phyloP scores from a whole-genome alignment of 2,113 vertebrate genomes.

The Pseudonaja textilis region DNA sequence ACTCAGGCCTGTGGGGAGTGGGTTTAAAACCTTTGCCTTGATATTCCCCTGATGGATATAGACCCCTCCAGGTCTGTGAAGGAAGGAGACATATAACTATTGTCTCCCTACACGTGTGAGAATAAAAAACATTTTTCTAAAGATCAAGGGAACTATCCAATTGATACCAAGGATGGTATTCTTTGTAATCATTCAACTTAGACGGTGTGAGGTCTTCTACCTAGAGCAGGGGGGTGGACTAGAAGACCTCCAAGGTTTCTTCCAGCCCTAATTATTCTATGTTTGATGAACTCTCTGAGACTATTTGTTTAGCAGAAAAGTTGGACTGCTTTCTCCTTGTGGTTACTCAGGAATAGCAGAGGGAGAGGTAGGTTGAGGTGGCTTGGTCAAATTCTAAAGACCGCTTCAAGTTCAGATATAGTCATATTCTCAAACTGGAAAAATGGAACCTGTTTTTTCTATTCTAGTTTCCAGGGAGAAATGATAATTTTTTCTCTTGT shows the following conservation, averaged over 20 bases:
- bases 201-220: background rate
- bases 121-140: background rate
- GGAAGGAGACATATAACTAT: background rate
- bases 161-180: background rate
- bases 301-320: background rate
- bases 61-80: too few relatives aligned
- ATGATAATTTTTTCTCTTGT: background rate
- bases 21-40: background rate
- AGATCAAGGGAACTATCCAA: background rate
- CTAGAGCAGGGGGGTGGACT: background rate
- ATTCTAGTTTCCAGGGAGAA: background rate
- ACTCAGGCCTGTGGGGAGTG: background rate
- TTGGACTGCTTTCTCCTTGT: background rate
- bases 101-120: background rate
- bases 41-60: background rate
- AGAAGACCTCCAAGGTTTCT: background rate
- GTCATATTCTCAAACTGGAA: background rate
- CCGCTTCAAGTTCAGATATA: background rate
- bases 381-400: background rate
- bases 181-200: background rate
- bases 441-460: background rate
- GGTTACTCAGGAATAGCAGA: background rate
- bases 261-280: background rate
- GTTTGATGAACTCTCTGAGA: background rate
- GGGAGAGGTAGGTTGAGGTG: background rate